Evolutionary conservation across 1,140 invertebrate species (phyloP).

Genomic region (Tetramorium alpestre): DNA sequence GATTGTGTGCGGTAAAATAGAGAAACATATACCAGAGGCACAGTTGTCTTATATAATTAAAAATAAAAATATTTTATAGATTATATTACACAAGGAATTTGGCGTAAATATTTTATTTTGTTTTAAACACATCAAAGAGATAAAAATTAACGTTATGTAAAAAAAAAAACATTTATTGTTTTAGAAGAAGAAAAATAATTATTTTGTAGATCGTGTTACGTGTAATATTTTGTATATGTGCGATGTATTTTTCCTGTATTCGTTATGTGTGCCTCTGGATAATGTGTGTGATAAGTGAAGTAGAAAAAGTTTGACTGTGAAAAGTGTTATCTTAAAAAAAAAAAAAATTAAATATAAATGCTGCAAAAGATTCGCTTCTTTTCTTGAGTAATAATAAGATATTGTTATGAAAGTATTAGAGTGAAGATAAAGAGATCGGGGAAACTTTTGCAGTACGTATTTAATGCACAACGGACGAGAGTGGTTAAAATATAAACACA

Average conservation of each 20-base stretch:
- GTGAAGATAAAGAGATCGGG: not conserved
- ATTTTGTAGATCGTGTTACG: not conserved
- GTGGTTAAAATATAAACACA: conserved; percentile 39
- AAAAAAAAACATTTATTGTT: not conserved
- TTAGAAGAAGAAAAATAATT: not conserved
- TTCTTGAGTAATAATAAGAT: not conserved
- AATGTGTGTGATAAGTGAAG: conserved; percentile 1
- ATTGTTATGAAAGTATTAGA: not conserved
- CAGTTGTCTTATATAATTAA: not conserved
- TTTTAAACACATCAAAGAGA: not conserved
- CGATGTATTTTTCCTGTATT: not conserved
- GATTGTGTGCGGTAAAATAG: conserved; percentile 43
- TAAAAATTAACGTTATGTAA: not conserved
- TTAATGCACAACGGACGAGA: conserved; percentile 21
- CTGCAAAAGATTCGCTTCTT: conserved; percentile 40
- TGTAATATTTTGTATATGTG: not conserved
- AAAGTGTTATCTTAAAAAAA: conserved; percentile 55
- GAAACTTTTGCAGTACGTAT: conserved; percentile 51
- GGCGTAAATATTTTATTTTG: not conserved
- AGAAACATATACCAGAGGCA: conserved; percentile 32
- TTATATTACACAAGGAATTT: not conserved
- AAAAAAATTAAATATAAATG: not conserved
- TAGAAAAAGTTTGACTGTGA: conserved; percentile 1
- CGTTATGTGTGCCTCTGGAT: conserved; percentile 59
- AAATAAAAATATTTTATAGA: not conserved